Evolutionary conservation across 1,140 invertebrate genomes (phyloP).

Genomic region (Drosophila biarmipes): DNA sequence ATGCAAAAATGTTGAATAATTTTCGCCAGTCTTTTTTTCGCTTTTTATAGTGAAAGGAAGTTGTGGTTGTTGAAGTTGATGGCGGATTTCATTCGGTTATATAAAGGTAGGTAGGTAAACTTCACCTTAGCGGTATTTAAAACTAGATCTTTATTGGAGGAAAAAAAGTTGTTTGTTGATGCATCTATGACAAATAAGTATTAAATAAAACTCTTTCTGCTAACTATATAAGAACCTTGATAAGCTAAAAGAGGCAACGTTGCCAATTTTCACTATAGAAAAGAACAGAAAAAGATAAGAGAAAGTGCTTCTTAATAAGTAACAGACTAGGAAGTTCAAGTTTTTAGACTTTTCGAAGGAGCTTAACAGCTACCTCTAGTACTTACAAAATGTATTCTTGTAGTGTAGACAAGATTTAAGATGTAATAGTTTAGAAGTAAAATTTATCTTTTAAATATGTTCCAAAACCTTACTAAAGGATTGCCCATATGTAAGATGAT

Average conservation of each 20-base stretch:
- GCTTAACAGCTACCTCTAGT: too few relatives aligned
- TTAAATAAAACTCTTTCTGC: not conserved
- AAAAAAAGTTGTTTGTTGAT: not conserved
- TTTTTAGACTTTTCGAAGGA: not conserved
- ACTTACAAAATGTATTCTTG: too few relatives aligned
- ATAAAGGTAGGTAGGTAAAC: not conserved
- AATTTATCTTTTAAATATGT: not conserved
- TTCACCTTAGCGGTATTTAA: not conserved
- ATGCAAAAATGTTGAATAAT: slow-evolving; percentile 16
- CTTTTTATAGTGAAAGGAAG: slow-evolving; percentile 12
- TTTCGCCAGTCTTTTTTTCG: slow-evolving; percentile 1
- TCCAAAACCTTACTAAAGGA: not conserved
- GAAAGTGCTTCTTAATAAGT: not conserved
- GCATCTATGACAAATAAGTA: not conserved
- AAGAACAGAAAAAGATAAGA: too few relatives aligned
- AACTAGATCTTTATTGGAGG: not conserved
- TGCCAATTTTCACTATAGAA: too few relatives aligned
- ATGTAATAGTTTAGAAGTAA: not conserved
- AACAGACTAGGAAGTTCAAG: not conserved
- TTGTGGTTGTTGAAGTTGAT: slow-evolving; percentile 2
- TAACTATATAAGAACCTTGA: too few relatives aligned
- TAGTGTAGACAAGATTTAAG: not conserved
- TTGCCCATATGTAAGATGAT: not conserved
- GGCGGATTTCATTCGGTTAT: slow-evolving; percentile 3
- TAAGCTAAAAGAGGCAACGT: too few relatives aligned